Evolutionary conservation across 2,113 vertebrate species (phyloP), one percentile per base, ranked within the genome.

Genomic region (Pongo pygmaeus): DNA sequence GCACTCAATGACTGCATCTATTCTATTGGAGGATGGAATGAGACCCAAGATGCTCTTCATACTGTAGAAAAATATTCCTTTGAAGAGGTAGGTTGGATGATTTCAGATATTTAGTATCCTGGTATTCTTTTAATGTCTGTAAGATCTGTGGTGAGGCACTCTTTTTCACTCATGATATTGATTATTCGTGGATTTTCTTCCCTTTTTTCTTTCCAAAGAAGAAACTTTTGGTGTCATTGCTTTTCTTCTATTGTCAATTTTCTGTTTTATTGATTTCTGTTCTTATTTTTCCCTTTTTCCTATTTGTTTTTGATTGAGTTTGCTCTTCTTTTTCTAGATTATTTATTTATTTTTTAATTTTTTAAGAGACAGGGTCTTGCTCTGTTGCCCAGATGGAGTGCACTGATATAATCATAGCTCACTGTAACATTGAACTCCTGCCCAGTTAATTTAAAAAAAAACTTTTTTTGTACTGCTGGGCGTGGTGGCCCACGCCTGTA

Each of bases 1-100:
- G 99, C 99, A 93, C 99, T 99, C 96, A 99, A 99, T 20, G 99
- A 99, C 97, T 99, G 99, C 83, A 99, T 99, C 95, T 99, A 99
- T 46, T 99, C 99, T 16, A 98, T 99, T 87, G 99, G 99, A 64
- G 99, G 99, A 79, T 99, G 99, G 99, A 99, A 99, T 46, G 99
- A 99, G 97, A 98, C 99, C 3, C 98, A 99, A 96, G 99, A 99
- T 48, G 99, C 99, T 0, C 98, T 99, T 97, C 99, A 99, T 96
- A 99, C 99, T 3, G 99, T 99, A 93, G 99, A 99, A 98, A 99
- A 99, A 97, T 99, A 99, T 95, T 99, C 99, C 91, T 99, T 99
- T 16, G 99, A 99, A 97, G 99, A 99, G 99, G 99, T 99, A 98
- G 12, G 93, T 96, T 96, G 64, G 57, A 79, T 89, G 48, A 90